Evolutionary conservation across 2,113 vertebrate species (phyloP).

Genomic region (Albula glossodonta): DNA sequence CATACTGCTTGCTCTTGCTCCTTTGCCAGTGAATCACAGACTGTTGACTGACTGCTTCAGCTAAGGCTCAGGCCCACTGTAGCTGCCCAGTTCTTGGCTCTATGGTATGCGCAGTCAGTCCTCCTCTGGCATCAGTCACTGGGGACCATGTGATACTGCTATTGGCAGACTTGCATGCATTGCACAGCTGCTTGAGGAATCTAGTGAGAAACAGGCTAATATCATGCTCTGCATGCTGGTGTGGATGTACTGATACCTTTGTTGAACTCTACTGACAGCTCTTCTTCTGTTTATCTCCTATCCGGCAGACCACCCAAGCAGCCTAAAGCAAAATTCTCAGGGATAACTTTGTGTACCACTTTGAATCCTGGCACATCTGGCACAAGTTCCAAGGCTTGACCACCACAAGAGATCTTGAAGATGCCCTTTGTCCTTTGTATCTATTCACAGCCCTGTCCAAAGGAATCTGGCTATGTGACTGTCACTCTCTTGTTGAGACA

Average conservation of each 20-base stretch:
- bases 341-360: constrained; percentile 15
- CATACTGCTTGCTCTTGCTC: constrained; percentile 63
- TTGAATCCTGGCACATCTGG: constrained; percentile 69
- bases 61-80: constrained; percentile 53
- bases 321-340: neutral
- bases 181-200: constrained; percentile 42
- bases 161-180: constrained; percentile 31
- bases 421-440: constrained; percentile 56
- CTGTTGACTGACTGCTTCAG: constrained; percentile 1
- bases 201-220: constrained; percentile 8
- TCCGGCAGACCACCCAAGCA: constrained; percentile 16
- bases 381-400: constrained; percentile 51
- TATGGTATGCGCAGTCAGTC: constrained; percentile 72
- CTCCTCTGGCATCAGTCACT: constrained; percentile 61
- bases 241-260: neutral
- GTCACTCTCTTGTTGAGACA: constrained; percentile 61
- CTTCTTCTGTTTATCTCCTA: constrained; percentile 2
- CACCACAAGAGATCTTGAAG: constrained; percentile 67
- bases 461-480: constrained; percentile 70
- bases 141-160: constrained; percentile 38
- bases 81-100: constrained; percentile 67
- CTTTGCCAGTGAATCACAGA: constrained; percentile 65
- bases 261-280: constrained; percentile 1
- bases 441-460: constrained; percentile 72
- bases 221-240: constrained; percentile 24